These are phyloP conservation scores for Marisa cornuarietis DNA, from an alignment of 1,140 invertebrate species.

Conservation along the genomic window DNA sequence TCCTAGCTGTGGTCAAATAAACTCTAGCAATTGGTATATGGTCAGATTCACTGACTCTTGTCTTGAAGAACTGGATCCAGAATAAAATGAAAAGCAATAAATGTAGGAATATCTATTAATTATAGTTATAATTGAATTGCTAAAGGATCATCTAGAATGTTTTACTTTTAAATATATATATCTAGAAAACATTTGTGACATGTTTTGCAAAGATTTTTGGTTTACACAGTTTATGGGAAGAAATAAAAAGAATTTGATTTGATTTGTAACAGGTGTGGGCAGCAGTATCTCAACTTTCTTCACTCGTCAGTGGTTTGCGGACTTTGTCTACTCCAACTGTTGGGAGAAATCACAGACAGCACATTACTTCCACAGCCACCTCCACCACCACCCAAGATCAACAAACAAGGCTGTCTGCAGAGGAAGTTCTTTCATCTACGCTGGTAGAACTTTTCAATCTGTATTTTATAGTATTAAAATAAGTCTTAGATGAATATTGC, in stretches of 20 bases:
- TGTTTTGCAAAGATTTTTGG: too few species aligned
- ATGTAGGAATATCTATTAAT: background rate
- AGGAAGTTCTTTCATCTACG: slow-evolving; percentile 5
- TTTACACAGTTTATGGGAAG: background rate
- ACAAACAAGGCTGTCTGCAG: slow-evolving; percentile 3
- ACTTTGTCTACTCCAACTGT: background rate
- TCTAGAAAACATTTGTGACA: too few species aligned
- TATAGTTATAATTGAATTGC: background rate
- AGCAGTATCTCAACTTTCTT: slow-evolving; percentile 38
- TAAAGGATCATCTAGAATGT: background rate
- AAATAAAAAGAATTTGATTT: background rate
- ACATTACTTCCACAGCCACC: background rate
- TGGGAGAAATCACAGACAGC: background rate
- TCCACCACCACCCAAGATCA: slow-evolving; percentile 12
- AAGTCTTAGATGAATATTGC: too few species aligned
- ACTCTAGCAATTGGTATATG: too few species aligned
- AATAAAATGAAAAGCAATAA: too few species aligned
- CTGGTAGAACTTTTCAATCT: slow-evolving; percentile 4
- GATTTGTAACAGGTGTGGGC: slow-evolving; percentile 28
- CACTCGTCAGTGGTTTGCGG: slow-evolving; percentile 16
- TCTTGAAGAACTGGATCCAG: too few species aligned
- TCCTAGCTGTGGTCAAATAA: too few species aligned
- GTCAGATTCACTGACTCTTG: too few species aligned
- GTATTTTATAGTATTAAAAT: too few species aligned
- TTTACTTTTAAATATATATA: background rate